Base-by-base conservation (phyloP, 2,113 vertebrate species). In the Oreochromis niloticus region DNA sequence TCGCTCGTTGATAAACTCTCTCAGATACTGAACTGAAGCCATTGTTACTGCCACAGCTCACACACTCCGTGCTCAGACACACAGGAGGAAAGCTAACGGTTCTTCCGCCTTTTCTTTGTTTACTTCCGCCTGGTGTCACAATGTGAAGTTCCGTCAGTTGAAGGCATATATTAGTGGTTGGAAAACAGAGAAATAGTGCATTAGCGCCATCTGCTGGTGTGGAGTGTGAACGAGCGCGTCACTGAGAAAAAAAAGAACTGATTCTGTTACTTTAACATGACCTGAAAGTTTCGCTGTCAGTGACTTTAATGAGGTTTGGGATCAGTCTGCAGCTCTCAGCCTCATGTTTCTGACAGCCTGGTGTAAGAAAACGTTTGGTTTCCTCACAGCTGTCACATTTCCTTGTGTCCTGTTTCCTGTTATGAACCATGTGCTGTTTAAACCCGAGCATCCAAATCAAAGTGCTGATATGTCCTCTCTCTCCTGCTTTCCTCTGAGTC, bases 11-110 rank as follows among this genome's bases (percentile, higher is more conserved):
- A 48, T 48, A 4, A 50, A 50, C 46, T 50, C 46, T 50, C 46
- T 50, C 46, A 50, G 46, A 50, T 8, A 4, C 46, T 50, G 46
- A 50, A 8, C 46, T 8, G 48, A 50, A 50, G 48, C 1, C 48
- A 50, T 50, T 0, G 48, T 50, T 50, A 0, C 48, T 50, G 48
- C 0, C 48, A 0, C 48, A 3, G 46, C 46, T 16, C 14, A 27
- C 11, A 24, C 55, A 13, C 24, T 4, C 7, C 1, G 6, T 57
- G 12, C 6, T 57, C 12, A 30, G 11, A 22, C 55, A 16, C 56
- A 32, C 14, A 14, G 4, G 24, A 5, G 27, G 13, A 16, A 27
- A 59, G 13, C 27, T 59, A 59, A 59, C 13, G 4, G 24, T 30
- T 16, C 4, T 3, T 30, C 2, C 56, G 27, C 27, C 56, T 30